phyloP scores from a whole-genome alignment of 2,888 invertebrate genomes.

The Netelia melanura region DNA sequence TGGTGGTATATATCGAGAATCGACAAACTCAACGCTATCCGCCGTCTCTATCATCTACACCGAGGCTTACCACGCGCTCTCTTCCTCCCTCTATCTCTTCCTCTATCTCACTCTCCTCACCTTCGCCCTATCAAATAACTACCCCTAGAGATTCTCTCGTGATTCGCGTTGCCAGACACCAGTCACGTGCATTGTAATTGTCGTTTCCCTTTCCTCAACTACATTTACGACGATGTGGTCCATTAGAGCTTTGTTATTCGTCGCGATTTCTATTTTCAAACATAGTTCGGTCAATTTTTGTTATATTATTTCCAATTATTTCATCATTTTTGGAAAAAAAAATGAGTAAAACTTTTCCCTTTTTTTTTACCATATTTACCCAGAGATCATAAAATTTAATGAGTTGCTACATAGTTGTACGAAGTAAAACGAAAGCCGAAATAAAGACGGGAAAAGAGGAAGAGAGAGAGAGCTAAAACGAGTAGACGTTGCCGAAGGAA shows the following conservation, averaged over 20 bases:
- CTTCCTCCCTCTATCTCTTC: neutral
- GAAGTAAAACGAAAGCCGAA: neutral
- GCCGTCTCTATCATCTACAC: neutral
- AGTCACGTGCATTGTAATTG: conserved; percentile 34
- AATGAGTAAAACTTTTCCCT: no score
- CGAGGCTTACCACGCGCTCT: neutral
- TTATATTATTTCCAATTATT: neutral
- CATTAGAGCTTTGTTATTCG: no score
- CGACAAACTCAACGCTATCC: neutral
- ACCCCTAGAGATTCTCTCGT: conserved; percentile 26
- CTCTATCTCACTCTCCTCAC: neutral
- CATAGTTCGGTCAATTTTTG: no score
- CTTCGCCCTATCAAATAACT: neutral
- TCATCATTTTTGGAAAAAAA: no score
- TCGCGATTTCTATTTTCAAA: no score
- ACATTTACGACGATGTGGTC: neutral
- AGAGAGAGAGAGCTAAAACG: no score
- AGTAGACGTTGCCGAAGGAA: neutral
- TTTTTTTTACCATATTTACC: no score
- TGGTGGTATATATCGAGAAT: neutral
- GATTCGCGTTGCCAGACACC: conserved; percentile 40
- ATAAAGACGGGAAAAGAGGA: neutral
- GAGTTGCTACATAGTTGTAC: neutral
- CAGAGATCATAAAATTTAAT: neutral
- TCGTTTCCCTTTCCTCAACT: neutral